These are phyloP conservation scores for Proterorhinus semilunaris DNA, from an alignment of 2,113 vertebrate genomes.

Conservation along the genomic window DNA sequence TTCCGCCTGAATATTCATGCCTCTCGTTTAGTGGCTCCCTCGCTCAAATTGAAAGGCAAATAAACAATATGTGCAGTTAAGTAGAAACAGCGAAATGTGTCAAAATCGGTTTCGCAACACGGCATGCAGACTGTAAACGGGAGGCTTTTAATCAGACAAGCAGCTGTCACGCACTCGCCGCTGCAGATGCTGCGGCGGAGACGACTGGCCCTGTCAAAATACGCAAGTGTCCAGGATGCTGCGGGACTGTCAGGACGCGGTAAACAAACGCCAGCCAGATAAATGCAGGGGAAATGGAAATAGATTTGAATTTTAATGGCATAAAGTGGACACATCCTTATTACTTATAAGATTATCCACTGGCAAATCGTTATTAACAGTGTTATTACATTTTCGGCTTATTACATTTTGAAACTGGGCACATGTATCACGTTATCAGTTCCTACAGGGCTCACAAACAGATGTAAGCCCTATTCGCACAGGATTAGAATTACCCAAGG, in stretches of 20 bases:
- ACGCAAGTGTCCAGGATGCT: conserved; percentile 15
- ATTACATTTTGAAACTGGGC: too few species aligned
- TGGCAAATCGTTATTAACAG: too few species aligned
- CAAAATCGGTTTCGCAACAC: conserved; percentile 58
- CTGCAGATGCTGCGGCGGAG: conserved; percentile 55
- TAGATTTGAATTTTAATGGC: too few species aligned
- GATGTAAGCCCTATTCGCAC: too few species aligned
- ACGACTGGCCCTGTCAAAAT: conserved; percentile 46
- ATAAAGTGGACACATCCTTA: too few species aligned
- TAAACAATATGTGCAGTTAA: conserved; percentile 57
- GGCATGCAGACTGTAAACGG: conserved; percentile 63
- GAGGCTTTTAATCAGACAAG: conserved; percentile 68
- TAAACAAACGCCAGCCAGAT: not conserved
- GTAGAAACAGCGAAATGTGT: conserved; percentile 50
- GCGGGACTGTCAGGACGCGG: conserved; percentile 25
- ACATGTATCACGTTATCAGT: too few species aligned
- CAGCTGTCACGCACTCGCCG: conserved; percentile 63
- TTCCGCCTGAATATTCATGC: conserved; percentile 30
- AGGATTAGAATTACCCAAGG: too few species aligned
- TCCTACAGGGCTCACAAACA: too few species aligned
- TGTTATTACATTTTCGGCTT: too few species aligned
- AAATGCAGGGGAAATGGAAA: not conserved
- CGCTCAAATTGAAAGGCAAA: conserved; percentile 49
- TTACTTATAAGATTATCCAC: too few species aligned
- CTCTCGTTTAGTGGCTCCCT: conserved; percentile 10